Evolutionary conservation across 2,113 vertebrate species (phyloP).

Genomic region (Pelusios castaneus): DNA sequence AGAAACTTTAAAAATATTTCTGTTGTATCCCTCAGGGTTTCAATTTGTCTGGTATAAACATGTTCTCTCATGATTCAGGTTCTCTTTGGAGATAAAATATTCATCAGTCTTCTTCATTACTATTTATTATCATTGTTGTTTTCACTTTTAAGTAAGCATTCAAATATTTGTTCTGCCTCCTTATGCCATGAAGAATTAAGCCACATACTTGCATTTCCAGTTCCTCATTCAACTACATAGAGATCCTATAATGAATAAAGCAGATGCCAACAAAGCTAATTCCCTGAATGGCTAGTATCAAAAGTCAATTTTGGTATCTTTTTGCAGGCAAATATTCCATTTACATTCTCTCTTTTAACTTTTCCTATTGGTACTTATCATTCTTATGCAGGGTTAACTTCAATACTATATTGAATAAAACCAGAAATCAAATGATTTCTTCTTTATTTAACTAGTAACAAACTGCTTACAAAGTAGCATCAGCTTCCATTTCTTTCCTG

Average conservation of each 20-base stretch:
- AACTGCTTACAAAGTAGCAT: background rate
- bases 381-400: background rate
- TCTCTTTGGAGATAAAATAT: background rate
- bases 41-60: background rate
- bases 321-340: background rate
- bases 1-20: background rate
- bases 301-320: background rate
- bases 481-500: background rate
- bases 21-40: background rate
- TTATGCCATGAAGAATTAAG: background rate
- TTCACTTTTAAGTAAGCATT: background rate
- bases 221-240: background rate
- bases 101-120: accelerated
- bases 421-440: background rate
- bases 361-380: background rate
- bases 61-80: background rate
- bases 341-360: background rate
- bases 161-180: background rate
- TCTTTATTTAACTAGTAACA: background rate
- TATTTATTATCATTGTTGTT: background rate
- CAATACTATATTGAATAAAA: slow-evolving; percentile 1
- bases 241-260: background rate
- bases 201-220: background rate
- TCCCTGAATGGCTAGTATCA: background rate
- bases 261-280: background rate